Conservation (phyloP, 2,113 vertebrate species). For the Agelaius phoeniceus region DNA sequence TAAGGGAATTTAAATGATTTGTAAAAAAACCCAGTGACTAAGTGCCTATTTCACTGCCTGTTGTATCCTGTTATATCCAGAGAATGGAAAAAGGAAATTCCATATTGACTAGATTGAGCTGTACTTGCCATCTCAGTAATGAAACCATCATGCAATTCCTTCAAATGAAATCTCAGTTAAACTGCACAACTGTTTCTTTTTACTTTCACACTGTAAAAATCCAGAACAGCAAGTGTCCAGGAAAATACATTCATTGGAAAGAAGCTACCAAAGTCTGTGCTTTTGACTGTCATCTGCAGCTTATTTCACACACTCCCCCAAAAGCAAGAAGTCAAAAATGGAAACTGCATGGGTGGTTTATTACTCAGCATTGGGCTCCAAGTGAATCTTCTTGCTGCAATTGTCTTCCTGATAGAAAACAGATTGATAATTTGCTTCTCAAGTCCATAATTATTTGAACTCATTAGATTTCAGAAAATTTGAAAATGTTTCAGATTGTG, state of each 20-base stretch:
- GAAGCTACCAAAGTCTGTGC: conserved; percentile 30
- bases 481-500: not conserved
- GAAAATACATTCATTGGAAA: conserved; percentile 55
- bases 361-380: conserved; percentile 34
- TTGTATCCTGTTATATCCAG: conserved; percentile 57
- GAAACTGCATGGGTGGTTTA: conserved; percentile 58
- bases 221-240: conserved; percentile 39
- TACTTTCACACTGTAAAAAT: conserved; percentile 53
- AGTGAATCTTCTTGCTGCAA: not conserved
- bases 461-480: not conserved
- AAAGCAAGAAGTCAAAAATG: conserved; percentile 54
- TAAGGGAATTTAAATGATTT: conserved; percentile 52
- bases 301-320: conserved; percentile 26
- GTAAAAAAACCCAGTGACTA: conserved; percentile 33
- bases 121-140: conserved; percentile 63
- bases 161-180: conserved; percentile 49
- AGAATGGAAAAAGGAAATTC: conserved; percentile 71
- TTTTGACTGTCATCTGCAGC: conserved; percentile 45
- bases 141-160: conserved; percentile 60
- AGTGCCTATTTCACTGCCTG: conserved; percentile 57
- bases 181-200: conserved; percentile 64
- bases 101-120: conserved; percentile 57
- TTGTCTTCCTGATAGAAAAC: conserved; percentile 31
- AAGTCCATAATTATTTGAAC: not conserved
- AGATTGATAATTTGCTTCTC: not conserved